These are phyloP conservation scores for Lasioglossum vierecki DNA, from an alignment of 2,888 invertebrate species.

Conservation along the genomic window DNA sequence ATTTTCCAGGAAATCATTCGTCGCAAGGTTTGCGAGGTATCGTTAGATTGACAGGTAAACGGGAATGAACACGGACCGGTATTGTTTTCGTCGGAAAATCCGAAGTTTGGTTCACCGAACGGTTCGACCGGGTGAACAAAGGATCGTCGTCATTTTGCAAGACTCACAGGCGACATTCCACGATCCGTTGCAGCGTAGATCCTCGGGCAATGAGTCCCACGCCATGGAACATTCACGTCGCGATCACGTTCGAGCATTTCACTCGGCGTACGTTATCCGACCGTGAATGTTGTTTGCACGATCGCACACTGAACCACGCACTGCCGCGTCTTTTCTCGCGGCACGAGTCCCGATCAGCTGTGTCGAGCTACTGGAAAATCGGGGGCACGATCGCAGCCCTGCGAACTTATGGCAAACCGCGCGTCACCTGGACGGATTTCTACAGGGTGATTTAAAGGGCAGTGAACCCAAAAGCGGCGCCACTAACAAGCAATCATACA, in stretches of 20 bases:
- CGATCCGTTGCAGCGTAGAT: slow-evolving; percentile 54
- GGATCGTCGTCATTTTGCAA: slow-evolving; percentile 26
- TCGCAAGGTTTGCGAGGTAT: not conserved
- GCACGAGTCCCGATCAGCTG: slow-evolving; percentile 54
- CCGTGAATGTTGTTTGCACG: slow-evolving; percentile 53
- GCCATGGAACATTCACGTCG: slow-evolving; percentile 68
- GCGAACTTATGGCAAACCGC: not conserved
- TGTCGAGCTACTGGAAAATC: slow-evolving; percentile 33
- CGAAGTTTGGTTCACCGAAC: not conserved
- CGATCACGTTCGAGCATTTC: slow-evolving; percentile 69
- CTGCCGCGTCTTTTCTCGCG: slow-evolving; percentile 50
- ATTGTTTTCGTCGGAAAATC: not conserved
- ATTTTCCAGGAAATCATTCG: not conserved
- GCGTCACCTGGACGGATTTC: not conserved
- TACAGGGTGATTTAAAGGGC: not conserved
- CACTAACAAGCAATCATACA: not conserved
- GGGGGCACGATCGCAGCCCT: not conserved
- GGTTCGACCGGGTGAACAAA: not conserved
- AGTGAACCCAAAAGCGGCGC: not conserved
- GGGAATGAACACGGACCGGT: not conserved
- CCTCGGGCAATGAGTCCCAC: slow-evolving; percentile 60
- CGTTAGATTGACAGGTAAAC: not conserved
- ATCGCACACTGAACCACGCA: slow-evolving; percentile 45
- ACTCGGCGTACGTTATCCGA: slow-evolving; percentile 53
- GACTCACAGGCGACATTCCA: slow-evolving; percentile 67